Conservation (phyloP, 2,113 vertebrate species). For the Erythrocercus mccallii region DNA sequence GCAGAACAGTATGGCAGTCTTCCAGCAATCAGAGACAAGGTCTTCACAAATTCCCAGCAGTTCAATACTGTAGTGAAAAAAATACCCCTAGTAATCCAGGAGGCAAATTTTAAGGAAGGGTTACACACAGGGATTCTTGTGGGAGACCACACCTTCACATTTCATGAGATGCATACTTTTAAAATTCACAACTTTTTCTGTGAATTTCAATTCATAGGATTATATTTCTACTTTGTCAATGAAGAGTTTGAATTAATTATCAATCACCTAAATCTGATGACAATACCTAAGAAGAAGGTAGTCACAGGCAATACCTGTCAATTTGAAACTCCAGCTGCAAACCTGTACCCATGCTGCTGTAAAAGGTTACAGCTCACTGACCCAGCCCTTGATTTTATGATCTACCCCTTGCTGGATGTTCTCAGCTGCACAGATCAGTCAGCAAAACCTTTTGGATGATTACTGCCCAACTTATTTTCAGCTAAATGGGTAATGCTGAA, state of each 20-base stretch:
- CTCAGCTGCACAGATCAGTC: not conserved
- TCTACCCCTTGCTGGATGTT: not conserved
- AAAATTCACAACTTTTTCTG: not conserved
- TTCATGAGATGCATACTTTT: not conserved
- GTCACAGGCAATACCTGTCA: not conserved
- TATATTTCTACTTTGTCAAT: not conserved
- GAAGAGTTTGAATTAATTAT: not conserved
- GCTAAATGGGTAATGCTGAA: not conserved
- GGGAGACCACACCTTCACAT: not conserved
- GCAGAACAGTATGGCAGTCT: not conserved
- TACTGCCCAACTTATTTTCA: not conserved
- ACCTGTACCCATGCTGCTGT: not conserved
- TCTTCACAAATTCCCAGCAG: not conserved
- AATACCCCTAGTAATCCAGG: not conserved
- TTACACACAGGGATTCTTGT: not conserved
- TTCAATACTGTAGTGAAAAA: fast-evolving
- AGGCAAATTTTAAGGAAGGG: not conserved
- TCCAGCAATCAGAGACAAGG: not conserved
- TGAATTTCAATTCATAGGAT: not conserved
- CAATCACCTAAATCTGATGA: not conserved
- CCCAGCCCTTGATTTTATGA: not conserved
- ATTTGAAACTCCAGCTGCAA: not conserved
- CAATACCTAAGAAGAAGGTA: not conserved
- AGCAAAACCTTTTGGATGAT: not conserved
- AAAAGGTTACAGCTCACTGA: not conserved